Percentiles rank a stretch among this genome's conserved stretches.
phyloP scores from a whole-genome alignment of 2,888 invertebrate species.

The Baronia brevicornis region DNA sequence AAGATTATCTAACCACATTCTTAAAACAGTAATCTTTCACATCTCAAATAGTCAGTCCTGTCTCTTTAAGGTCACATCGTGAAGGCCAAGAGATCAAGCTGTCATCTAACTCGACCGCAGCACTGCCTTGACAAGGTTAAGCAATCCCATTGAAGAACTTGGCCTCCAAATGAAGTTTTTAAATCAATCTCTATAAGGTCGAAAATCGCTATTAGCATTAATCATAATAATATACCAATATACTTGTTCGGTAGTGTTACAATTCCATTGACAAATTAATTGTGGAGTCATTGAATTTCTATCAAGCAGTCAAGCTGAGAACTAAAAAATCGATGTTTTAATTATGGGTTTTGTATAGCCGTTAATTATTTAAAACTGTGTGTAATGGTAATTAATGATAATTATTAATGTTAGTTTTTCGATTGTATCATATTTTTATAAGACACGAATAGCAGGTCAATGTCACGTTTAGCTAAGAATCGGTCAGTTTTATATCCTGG shows the following conservation, averaged over 20 bases:
- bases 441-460: too few relatives aligned
- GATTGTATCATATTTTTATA: too few relatives aligned
- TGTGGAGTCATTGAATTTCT: background rate
- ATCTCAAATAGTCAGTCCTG: slow-evolving; percentile 7
- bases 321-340: background rate
- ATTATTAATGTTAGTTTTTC: too few relatives aligned
- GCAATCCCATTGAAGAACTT: too few relatives aligned
- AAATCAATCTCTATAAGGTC: slow-evolving; percentile 1
- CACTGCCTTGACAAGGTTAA: slow-evolving; percentile 16
- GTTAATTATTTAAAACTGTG: background rate
- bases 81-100: slow-evolving; percentile 20
- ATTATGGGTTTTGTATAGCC: background rate
- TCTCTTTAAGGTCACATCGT: slow-evolving; percentile 16
- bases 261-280: slow-evolving; percentile 6
- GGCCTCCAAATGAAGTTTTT: too few relatives aligned
- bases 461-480: too few relatives aligned
- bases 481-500: too few relatives aligned
- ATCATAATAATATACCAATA: background rate
- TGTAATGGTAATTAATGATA: too few relatives aligned
- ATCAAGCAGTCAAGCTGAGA: slow-evolving; percentile 1
- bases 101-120: slow-evolving; percentile 14
- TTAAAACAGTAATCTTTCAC: background rate
- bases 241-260: background rate
- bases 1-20: too few relatives aligned
- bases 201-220: slow-evolving; percentile 3